Evolutionary conservation across 2,888 invertebrate genomes (phyloP).

Genomic region (Orthonychiurus folsomi): DNA sequence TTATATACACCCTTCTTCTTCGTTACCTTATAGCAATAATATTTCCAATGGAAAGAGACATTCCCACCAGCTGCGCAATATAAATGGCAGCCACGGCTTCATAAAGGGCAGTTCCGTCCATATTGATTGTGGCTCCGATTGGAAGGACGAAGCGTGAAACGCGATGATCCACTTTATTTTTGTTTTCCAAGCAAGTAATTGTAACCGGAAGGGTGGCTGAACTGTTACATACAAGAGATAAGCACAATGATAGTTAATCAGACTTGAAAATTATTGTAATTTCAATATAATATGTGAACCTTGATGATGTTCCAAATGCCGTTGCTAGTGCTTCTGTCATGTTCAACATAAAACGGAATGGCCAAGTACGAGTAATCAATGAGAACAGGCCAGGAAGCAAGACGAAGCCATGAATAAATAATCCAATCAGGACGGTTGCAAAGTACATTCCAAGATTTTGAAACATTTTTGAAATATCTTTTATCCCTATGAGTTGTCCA

Average conservation of each 20-base stretch:
- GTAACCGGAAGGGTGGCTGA: constrained; percentile 33
- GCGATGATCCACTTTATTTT: constrained; percentile 27
- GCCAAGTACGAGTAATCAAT: constrained; percentile 68
- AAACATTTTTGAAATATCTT: constrained; percentile 69
- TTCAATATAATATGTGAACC: constrained; percentile 46
- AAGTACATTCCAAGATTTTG: constrained; percentile 87
- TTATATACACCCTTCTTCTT: background rate
- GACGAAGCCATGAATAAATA: constrained; percentile 83
- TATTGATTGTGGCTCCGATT: constrained; percentile 35
- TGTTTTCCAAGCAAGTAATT: constrained; percentile 29
- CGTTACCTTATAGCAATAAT: constrained; percentile 37
- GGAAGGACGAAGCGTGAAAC: constrained; percentile 33
- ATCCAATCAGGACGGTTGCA: constrained; percentile 76
- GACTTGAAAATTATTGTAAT: background rate
- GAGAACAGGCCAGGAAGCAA: constrained; percentile 79
- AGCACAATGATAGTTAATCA: background rate
- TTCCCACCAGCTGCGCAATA: constrained; percentile 30
- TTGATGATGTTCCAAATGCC: constrained; percentile 91
- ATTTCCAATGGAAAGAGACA: constrained; percentile 25
- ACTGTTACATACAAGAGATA: too few relatives aligned
- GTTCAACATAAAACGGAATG: constrained; percentile 67
- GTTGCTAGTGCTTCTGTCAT: constrained; percentile 87
- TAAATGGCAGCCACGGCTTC: constrained; percentile 33
- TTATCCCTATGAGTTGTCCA: constrained; percentile 81
- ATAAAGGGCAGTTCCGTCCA: constrained; percentile 27